Evolutionary conservation across 2,113 vertebrate species (phyloP).

Genomic region (Chaenocephalus aceratus): DNA sequence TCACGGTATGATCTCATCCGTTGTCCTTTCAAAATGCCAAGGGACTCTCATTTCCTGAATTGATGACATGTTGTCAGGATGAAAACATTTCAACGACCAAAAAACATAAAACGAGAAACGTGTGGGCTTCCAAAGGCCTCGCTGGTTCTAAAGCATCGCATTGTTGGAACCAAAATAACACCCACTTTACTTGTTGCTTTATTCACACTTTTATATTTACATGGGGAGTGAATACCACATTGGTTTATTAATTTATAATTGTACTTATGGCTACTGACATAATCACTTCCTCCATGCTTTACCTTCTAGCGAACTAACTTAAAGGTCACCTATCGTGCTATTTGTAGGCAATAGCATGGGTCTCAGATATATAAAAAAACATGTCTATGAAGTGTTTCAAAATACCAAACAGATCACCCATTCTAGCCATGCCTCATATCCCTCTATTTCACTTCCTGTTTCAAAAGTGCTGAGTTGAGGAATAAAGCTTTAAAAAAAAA

Average conservation of each 20-base stretch:
- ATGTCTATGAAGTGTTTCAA: too few species aligned
- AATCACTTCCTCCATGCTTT: constrained; percentile 21
- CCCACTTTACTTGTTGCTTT: constrained; percentile 3
- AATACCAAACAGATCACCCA: too few species aligned
- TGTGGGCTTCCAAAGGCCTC: constrained; percentile 23
- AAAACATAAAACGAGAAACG: not conserved
- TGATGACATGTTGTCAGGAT: constrained; percentile 17
- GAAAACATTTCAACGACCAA: constrained; percentile 1
- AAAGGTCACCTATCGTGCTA: too few species aligned
- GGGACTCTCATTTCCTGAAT: constrained; percentile 7
- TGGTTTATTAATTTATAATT: constrained; percentile 17
- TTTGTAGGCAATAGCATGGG: too few species aligned
- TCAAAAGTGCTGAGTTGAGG: too few species aligned
- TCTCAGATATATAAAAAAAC: too few species aligned
- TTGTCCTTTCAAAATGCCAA: constrained; percentile 37
- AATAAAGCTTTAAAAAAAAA: too few species aligned
- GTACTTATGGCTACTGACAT: constrained; percentile 2
- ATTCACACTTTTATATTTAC: constrained; percentile 40
- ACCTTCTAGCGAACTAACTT: not conserved
- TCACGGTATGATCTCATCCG: constrained; percentile 2
- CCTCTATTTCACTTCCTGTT: too few species aligned
- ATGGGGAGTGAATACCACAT: constrained; percentile 16
- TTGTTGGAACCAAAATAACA: constrained; percentile 10
- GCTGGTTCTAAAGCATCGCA: not conserved
- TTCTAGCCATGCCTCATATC: too few species aligned